Base-by-base conservation (phyloP, 2,113 vertebrate genomes). In the Uropsilus gracilis region DNA sequence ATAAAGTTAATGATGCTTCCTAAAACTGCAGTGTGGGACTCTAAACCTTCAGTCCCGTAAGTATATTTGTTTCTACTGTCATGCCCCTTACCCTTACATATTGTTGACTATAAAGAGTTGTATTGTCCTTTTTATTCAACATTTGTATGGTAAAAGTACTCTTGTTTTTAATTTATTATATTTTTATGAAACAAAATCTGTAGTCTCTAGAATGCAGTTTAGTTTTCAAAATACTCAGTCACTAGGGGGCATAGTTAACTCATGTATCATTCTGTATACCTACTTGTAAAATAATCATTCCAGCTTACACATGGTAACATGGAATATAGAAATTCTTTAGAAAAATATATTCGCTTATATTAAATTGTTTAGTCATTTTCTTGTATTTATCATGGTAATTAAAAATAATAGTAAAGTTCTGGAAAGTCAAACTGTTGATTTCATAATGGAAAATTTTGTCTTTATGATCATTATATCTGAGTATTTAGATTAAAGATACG, bases 241-340 rank as follows among this genome's bases (percentile, higher is more conserved):
- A 97, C 96, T 71, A 98, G 98, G 93, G 98, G 98, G 98, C 97
- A 85, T 0, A 94, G 85, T 81, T 95, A 84, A 87, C 89, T 98
- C 89, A 44, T 8, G 30, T 90, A 42, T 89, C 46, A 64, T 86
- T 71, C 13, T 48, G 0, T 1, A 1, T 48, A 0, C 11, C 8
- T 71, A 1, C 26, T 28, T 81, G 16, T 39, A 92, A 77, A 78
- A 34, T 34, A 32, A 34, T 64, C 39, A 37, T 86, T 24, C 10
- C 28, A 82, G 48, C 46, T 73, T 61, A 42, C 87, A 91, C 28
- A n/a, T 63, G 26, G 2, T 37, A 57, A 50, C 14, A 57, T 32
- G 42, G 42, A 86, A 69, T 46, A 24, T 90, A 24, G 73, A 61
- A 44, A 81, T 82, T 53, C 57, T 95, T 94, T 86, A 94, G 63